These are phyloP conservation scores for Malurus leucopterus DNA, from an alignment of 2,797 vertebrate genomes.

Conservation along the genomic window DNA sequence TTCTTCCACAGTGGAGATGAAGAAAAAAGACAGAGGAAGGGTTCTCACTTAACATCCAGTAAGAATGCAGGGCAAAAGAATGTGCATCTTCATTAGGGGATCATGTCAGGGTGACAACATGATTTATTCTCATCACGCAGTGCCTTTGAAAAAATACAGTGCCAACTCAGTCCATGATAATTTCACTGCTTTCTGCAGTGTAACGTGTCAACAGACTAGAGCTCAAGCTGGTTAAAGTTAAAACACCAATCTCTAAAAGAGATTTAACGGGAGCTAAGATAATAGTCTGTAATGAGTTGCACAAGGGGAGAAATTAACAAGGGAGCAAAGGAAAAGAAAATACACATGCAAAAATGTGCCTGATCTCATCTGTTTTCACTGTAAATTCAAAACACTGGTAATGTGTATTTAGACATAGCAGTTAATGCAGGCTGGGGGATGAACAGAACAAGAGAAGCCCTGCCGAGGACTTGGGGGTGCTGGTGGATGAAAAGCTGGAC, in stretches of 20 bases:
- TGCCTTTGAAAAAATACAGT: neutral
- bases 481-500: neutral
- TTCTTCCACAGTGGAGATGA: neutral
- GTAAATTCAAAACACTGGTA: neutral
- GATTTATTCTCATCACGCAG: slow-evolving; percentile 36
- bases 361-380: neutral
- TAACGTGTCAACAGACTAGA: neutral
- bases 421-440: neutral
- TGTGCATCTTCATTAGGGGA: slow-evolving; percentile 30
- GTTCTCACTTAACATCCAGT: neutral
- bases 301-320: neutral
- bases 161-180: neutral
- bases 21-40: neutral
- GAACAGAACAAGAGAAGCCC: neutral
- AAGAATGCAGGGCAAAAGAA: neutral
- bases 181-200: slow-evolving; percentile 15
- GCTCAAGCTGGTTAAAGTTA: slow-evolving; percentile 12
- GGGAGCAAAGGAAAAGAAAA: neutral
- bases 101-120: neutral
- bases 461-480: neutral
- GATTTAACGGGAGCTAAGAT: neutral
- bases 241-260: neutral
- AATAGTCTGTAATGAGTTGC: slow-evolving; percentile 5
- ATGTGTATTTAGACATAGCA: neutral
- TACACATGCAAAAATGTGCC: neutral